Percentiles rank a stretch among this genome's conserved stretches.
Evolutionary conservation across 2,888 invertebrate species (phyloP).

Genomic region (Fabriciana adippe): DNA sequence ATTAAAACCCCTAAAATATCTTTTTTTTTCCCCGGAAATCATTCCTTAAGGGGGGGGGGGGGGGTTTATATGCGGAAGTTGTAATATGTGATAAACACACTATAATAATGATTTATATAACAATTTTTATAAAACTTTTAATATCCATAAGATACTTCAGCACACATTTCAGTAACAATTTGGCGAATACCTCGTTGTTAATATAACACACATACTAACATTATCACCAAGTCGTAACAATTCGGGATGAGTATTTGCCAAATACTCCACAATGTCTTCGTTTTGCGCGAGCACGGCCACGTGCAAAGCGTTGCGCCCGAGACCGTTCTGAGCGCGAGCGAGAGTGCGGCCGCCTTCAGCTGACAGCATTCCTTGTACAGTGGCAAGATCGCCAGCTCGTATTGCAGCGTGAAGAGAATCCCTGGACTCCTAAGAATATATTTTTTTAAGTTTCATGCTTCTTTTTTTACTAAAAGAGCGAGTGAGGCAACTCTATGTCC

Average conservation of each 20-base stretch:
- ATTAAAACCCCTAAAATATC: too few relatives aligned
- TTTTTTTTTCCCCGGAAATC: too few relatives aligned
- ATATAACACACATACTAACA: slow-evolving; percentile 79
- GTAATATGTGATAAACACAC: too few relatives aligned
- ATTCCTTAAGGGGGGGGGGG: too few relatives aligned
- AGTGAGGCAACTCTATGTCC: too few relatives aligned
- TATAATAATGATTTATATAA: too few relatives aligned
- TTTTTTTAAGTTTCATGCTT: background rate
- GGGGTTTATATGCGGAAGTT: too few relatives aligned
- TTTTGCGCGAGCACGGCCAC: slow-evolving; percentile 93
- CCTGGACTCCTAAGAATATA: slow-evolving; percentile 85
- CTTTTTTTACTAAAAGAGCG: background rate
- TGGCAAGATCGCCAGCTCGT: slow-evolving; percentile 80
- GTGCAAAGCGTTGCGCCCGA: slow-evolving; percentile 91
- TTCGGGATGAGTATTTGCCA: slow-evolving; percentile 88
- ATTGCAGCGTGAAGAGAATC: slow-evolving; percentile 90
- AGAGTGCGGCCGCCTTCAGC: slow-evolving; percentile 72
- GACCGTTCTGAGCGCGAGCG: slow-evolving; percentile 83
- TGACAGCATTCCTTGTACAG: slow-evolving; percentile 82
- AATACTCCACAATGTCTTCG: slow-evolving; percentile 89
- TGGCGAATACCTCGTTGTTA: background rate
- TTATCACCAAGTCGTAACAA: slow-evolving; percentile 91
- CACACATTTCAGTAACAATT: too few relatives aligned
- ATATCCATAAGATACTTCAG: too few relatives aligned
- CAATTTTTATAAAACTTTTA: too few relatives aligned